Evolutionary conservation across 2,113 vertebrate genomes (phyloP).

Genomic region (Hyla sarda): DNA sequence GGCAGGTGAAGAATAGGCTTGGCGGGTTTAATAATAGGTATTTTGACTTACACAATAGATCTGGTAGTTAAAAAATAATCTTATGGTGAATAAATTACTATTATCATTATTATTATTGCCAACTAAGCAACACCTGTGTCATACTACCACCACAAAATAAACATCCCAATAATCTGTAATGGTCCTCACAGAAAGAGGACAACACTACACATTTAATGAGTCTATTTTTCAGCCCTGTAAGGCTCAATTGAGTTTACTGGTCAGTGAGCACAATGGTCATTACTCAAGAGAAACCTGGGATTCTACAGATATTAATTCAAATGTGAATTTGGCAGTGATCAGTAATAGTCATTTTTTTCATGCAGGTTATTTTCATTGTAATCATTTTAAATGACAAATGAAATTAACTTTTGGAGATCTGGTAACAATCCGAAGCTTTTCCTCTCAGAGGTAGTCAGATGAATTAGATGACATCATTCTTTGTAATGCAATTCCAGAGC

Average conservation of each 20-base stretch:
- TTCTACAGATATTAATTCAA: constrained; percentile 50
- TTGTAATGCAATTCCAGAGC: constrained; percentile 24
- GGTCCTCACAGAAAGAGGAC: background rate
- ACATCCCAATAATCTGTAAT: background rate
- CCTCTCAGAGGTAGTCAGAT: background rate
- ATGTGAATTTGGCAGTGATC: constrained; percentile 36
- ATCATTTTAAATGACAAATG: constrained; percentile 52
- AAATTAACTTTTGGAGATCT: constrained; percentile 43
- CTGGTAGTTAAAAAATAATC: background rate
- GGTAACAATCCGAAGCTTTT: constrained; percentile 13
- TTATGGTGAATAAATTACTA: no score
- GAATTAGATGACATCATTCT: constrained; percentile 43
- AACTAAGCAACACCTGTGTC: background rate
- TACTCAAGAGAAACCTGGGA: constrained; percentile 35
- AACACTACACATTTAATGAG: constrained; percentile 29
- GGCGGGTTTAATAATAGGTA: no score
- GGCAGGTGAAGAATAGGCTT: no score
- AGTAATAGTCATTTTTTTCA: constrained; percentile 38
- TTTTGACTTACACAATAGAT: background rate
- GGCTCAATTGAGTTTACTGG: constrained; percentile 51
- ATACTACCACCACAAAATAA: background rate
- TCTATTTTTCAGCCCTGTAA: constrained; percentile 32
- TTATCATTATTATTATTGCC: background rate
- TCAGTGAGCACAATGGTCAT: constrained; percentile 41
- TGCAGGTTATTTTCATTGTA: constrained; percentile 27